Evolutionary conservation across 2,888 invertebrate species (phyloP).

Genomic region (Oligia strigilis): DNA sequence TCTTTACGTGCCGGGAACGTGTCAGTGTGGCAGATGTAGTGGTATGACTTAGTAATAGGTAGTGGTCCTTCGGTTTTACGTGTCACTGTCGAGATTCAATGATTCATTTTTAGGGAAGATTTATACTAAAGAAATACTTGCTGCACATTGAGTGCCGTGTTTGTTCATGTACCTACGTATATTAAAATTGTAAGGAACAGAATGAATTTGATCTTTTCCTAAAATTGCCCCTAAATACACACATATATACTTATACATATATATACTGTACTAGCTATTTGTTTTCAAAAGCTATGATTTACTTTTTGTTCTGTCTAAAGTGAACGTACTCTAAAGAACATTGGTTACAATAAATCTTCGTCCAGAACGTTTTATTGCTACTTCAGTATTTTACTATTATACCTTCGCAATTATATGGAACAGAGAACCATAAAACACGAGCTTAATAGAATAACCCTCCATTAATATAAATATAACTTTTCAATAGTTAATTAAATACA

Average conservation of each 20-base stretch:
- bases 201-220: neutral
- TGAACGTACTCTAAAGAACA: constrained; percentile 6
- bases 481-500: neutral
- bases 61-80: neutral
- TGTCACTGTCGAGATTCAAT: neutral
- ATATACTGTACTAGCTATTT: neutral
- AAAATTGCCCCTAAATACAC: neutral
- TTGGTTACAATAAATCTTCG: constrained; percentile 33
- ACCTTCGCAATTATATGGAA: constrained; percentile 7
- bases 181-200: too few species aligned
- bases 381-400: constrained; percentile 23
- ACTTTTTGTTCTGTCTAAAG: neutral
- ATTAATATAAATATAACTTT: neutral
- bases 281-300: neutral
- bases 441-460: neutral
- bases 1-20: neutral
- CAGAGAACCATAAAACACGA: constrained; percentile 7
- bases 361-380: constrained; percentile 19
- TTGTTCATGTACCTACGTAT: too few species aligned
- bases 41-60: neutral
- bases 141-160: neutral
- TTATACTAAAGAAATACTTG: neutral
- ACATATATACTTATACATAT: too few species aligned
- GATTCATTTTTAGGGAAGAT: too few species aligned
- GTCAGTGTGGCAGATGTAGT: neutral